Conservation (phyloP, 2,113 vertebrate genomes). For the Sceloporus tristichus region DNA sequence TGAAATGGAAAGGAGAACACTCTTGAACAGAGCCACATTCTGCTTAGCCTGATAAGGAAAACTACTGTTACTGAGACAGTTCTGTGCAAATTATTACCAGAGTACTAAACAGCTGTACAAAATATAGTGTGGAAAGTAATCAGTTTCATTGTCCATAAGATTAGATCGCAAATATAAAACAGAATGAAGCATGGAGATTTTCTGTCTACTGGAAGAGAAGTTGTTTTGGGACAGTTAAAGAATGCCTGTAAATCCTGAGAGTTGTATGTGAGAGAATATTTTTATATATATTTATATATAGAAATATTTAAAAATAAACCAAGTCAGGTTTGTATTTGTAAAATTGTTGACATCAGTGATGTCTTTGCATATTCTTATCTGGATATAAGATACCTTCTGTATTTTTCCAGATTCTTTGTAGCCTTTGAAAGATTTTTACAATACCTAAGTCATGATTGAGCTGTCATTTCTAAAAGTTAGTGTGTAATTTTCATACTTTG, state of each 20-base stretch:
- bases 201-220: slow-evolving; percentile 37
- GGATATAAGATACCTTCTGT: slow-evolving; percentile 88
- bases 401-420: slow-evolving; percentile 95
- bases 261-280: slow-evolving; percentile 81
- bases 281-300: slow-evolving; percentile 84
- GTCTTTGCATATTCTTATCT: slow-evolving; percentile 92
- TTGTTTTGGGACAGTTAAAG: slow-evolving; percentile 67
- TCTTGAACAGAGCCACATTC: slow-evolving; percentile 48
- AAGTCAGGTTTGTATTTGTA: slow-evolving; percentile 91
- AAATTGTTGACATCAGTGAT: slow-evolving; percentile 98
- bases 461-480: slow-evolving; percentile 88
- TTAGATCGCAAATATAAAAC: background rate
- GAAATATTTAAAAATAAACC: slow-evolving; percentile 90
- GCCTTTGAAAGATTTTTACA: slow-evolving; percentile 91
- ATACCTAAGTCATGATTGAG: slow-evolving; percentile 85
- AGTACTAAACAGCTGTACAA: slow-evolving; percentile 32
- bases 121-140: slow-evolving; percentile 46
- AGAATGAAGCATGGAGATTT: background rate
- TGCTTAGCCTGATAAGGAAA: background rate
- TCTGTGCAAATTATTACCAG: slow-evolving; percentile 3
- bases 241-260: slow-evolving; percentile 82
- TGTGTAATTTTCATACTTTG: slow-evolving; percentile 96
- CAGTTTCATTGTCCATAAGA: slow-evolving; percentile 34
- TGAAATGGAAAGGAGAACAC: slow-evolving; percentile 44
- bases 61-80: background rate